Percentiles rank a stretch among this genome's conserved stretches.
Evolutionary conservation across 1,140 invertebrate genomes (phyloP).

Genomic region (Nixonia krombeini): DNA sequence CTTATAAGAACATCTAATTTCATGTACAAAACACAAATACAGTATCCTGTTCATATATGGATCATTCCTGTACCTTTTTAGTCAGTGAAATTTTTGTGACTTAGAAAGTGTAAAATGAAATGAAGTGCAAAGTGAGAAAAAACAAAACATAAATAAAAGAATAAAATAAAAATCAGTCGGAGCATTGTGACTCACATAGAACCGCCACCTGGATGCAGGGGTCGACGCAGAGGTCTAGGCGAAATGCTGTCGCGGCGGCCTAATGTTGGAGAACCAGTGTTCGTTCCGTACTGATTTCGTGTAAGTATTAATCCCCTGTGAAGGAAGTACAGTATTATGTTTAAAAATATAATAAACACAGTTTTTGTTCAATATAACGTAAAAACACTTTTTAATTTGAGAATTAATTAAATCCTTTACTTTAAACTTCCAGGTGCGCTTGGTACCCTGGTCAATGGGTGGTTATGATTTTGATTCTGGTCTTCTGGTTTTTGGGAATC

Average conservation of each 20-base stretch:
- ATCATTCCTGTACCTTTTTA: too few species aligned
- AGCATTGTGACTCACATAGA: conserved; percentile 70
- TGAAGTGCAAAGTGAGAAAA: conserved; percentile 58
- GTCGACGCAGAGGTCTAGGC: conserved; percentile 63
- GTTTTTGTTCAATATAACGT: not conserved
- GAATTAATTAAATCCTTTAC: conserved; percentile 54
- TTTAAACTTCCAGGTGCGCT: conserved; percentile 79
- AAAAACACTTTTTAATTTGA: conserved; percentile 1
- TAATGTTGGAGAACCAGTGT: conserved; percentile 63
- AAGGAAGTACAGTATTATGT: too few species aligned
- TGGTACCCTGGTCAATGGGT: conserved; percentile 77
- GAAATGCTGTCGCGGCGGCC: conserved; percentile 68
- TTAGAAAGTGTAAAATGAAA: conserved; percentile 35
- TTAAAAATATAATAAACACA: not conserved
- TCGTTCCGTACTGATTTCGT: conserved; percentile 61
- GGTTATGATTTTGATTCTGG: conserved; percentile 67
- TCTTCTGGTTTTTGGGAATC: conserved; percentile 63
- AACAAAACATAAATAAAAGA: conserved; percentile 59
- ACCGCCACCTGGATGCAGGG: conserved; percentile 67
- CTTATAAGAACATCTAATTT: too few species aligned
- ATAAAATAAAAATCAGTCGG: conserved; percentile 59
- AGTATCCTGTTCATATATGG: too few species aligned
- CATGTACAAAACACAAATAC: too few species aligned
- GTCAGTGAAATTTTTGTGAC: too few species aligned
- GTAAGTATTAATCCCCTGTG: conserved; percentile 67